Percentiles rank a stretch among this genome's conserved stretches.
Evolutionary conservation across 2,113 vertebrate genomes (phyloP).

Genomic region (Pangasianodon hypophthalmus): DNA sequence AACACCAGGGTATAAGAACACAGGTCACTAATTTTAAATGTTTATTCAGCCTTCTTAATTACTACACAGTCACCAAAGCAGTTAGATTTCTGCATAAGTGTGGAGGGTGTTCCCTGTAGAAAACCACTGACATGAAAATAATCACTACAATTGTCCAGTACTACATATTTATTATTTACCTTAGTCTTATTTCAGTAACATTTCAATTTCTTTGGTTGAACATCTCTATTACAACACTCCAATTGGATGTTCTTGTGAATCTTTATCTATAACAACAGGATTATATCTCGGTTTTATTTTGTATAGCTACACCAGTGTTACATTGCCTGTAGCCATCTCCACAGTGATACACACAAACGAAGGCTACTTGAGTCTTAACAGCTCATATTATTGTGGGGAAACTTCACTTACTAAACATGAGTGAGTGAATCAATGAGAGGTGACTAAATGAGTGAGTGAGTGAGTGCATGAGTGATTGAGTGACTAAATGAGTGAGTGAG

Average conservation of each 20-base stretch:
- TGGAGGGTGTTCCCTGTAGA: not conserved
- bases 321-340: not conserved
- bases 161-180: not conserved
- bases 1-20: too few relatives aligned
- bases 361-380: not conserved
- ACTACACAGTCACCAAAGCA: not conserved
- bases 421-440: not conserved
- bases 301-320: not conserved
- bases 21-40: conserved; percentile 64
- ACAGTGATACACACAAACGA: not conserved
- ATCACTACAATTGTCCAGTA: too few relatives aligned
- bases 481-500: too few relatives aligned
- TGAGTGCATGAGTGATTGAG: too few relatives aligned
- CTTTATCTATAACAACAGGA: not conserved
- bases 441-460: not conserved
- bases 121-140: not conserved
- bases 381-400: not conserved
- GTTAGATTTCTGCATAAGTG: not conserved
- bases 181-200: not conserved
- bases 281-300: conserved; percentile 20
- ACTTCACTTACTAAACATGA: not conserved
- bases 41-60: conserved; percentile 19
- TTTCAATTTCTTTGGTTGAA: not conserved
- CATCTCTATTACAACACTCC: not conserved
- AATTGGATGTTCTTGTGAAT: not conserved